Evolutionary conservation across 1,140 invertebrate genomes (phyloP).

Genomic region (Calliphora vicina): DNA sequence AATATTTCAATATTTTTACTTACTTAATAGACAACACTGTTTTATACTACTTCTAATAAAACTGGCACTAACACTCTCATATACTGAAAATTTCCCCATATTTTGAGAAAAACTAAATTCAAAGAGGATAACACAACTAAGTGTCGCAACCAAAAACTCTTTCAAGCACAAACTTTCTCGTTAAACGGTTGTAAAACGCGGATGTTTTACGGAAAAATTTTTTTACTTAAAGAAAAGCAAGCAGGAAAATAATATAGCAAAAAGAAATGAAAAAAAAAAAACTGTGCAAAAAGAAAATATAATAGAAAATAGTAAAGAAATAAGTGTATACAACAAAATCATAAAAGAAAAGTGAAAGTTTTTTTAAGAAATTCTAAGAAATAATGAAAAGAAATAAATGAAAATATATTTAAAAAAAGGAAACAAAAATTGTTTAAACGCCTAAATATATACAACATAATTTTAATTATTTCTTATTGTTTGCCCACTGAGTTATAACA

Average conservation of each 20-base stretch:
- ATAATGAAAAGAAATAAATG: neutral
- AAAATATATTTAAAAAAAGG: neutral
- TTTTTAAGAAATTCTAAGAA: neutral
- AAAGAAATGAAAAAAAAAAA: neutral
- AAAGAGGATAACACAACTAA: neutral
- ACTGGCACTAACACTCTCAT: too few species aligned
- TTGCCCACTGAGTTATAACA: neutral
- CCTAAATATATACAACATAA: slow-evolving; percentile 20
- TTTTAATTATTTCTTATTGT: neutral
- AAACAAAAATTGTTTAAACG: neutral
- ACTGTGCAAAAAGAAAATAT: neutral
- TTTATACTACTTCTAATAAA: too few species aligned
- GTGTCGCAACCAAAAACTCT: neutral
- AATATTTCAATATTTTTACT: too few species aligned
- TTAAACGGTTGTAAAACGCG: slow-evolving; percentile 11
- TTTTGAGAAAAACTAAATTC: neutral
- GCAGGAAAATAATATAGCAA: neutral
- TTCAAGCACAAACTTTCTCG: slow-evolving; percentile 29
- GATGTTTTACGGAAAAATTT: neutral
- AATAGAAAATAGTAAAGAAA: neutral
- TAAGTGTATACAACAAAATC: neutral
- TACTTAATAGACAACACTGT: too few species aligned
- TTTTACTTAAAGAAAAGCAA: neutral
- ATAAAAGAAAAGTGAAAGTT: slow-evolving; percentile 12
- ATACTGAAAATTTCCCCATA: neutral